Percentiles rank a stretch among this genome's conserved stretches.
Conservation (phyloP, 2,888 invertebrate species). For the Agrotis clavis region DNA sequence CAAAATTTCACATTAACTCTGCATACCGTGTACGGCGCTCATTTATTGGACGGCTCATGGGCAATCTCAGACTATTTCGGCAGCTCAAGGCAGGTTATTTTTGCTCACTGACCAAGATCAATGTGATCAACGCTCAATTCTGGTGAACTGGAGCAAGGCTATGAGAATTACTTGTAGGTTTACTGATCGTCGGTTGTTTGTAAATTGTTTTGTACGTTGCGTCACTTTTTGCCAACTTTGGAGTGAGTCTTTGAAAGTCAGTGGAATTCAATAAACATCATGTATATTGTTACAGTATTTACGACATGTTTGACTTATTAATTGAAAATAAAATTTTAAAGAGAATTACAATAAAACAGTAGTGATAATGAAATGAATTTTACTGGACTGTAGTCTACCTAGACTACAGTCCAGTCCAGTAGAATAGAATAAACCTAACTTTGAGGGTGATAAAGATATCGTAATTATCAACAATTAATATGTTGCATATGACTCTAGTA, state of each 20-base stretch:
- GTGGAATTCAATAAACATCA: conserved; percentile 15
- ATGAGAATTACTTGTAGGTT: conserved; percentile 56
- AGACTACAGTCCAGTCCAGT: too few relatives aligned
- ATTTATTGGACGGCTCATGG: conserved; percentile 41
- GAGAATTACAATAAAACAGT: neutral
- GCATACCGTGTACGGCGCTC: neutral
- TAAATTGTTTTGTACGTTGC: conserved; percentile 33
- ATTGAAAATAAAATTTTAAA: neutral
- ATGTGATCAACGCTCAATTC: conserved; percentile 45
- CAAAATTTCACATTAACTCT: neutral
- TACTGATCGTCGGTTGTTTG: conserved; percentile 46
- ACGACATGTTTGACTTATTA: neutral
- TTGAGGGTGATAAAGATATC: too few relatives aligned
- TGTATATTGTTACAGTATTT: neutral
- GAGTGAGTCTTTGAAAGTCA: conserved; percentile 10
- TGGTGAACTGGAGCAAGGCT: conserved; percentile 63
- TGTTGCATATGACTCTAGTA: neutral
- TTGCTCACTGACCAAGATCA: conserved; percentile 52
- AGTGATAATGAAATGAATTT: neutral
- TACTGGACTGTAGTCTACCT: neutral
- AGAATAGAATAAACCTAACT: too few relatives aligned
- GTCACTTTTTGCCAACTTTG: conserved; percentile 22
- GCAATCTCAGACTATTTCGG: conserved; percentile 49
- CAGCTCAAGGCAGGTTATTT: conserved; percentile 52
- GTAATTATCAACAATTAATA: neutral